Percentiles rank a stretch among this genome's conserved stretches.
Evolutionary conservation across 2,888 invertebrate species (phyloP).

Genomic region (Rhagonycha fulva): DNA sequence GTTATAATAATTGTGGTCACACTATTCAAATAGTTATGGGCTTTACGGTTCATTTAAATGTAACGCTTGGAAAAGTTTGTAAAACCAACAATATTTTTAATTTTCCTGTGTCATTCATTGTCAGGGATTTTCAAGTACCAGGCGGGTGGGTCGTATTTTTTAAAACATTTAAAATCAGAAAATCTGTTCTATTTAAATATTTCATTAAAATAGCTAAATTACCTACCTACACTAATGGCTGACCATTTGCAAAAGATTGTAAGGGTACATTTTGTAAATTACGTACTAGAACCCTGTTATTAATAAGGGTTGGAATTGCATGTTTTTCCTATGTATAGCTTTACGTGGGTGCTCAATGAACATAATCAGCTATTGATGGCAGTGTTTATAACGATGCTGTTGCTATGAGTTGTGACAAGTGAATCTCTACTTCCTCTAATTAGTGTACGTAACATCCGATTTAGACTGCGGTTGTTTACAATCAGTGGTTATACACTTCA

Average conservation of each 20-base stretch:
- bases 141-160: background rate
- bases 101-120: background rate
- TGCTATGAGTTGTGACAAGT: constrained; percentile 46
- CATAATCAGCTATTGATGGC: constrained; percentile 35
- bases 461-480: constrained; percentile 46
- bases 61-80: background rate
- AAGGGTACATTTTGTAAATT: background rate
- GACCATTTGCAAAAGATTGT: background rate
- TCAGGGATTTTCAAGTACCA: background rate
- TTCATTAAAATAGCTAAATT: no score
- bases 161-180: background rate
- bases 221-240: background rate
- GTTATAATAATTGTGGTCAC: background rate
- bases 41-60: background rate
- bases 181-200: background rate
- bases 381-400: constrained; percentile 41
- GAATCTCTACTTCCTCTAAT: constrained; percentile 48
- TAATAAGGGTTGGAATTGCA: constrained; percentile 23
- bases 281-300: constrained; percentile 6
- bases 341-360: constrained; percentile 30
- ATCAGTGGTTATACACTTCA: constrained; percentile 46
- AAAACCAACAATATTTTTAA: background rate
- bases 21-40: background rate
- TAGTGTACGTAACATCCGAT: constrained; percentile 49
- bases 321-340: constrained; percentile 12